Conservation (phyloP, 2,797 vertebrate genomes). For the Phalloptychus januarius region DNA sequence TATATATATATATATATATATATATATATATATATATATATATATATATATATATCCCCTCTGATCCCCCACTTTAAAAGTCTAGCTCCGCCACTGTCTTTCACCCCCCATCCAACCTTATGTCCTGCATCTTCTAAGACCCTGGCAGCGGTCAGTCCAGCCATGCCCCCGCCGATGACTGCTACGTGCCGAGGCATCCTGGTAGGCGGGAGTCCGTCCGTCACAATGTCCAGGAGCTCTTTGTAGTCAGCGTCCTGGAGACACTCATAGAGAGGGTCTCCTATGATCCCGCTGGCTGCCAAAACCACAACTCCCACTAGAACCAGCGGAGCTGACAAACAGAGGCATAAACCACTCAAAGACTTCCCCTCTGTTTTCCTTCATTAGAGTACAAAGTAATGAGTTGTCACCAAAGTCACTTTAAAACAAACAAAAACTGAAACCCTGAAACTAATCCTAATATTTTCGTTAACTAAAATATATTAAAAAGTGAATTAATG, state of each 20-base stretch:
- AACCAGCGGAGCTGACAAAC: constrained; percentile 64
- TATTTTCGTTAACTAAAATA: too few species aligned
- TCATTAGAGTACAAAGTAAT: not conserved
- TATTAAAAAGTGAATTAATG: too few species aligned
- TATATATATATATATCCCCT: too few species aligned
- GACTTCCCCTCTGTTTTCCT: not conserved
- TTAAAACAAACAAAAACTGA: too few species aligned
- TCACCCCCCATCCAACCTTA: constrained; percentile 64
- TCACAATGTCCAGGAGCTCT: constrained; percentile 77
- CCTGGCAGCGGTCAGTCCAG: constrained; percentile 83
- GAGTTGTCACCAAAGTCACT: not conserved
- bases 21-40: too few species aligned
- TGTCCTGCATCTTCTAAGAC: constrained; percentile 81
- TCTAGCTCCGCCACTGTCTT: not conserved
- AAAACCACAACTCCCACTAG: constrained; percentile 63
- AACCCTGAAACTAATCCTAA: too few species aligned
- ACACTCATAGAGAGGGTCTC: constrained; percentile 80
- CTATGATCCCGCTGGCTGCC: constrained; percentile 51
- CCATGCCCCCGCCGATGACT: constrained; percentile 79
- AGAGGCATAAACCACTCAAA: not conserved
- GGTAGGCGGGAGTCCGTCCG: constrained; percentile 78
- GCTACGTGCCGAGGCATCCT: constrained; percentile 69
- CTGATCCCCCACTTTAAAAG: too few species aligned
- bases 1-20: too few species aligned
- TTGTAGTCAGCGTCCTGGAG: constrained; percentile 83